Percentiles rank a stretch among this genome's conserved stretches.
These are phyloP conservation scores for Neoniphon sammara DNA, from an alignment of 2,797 vertebrate genomes.

Conservation along the genomic window DNA sequence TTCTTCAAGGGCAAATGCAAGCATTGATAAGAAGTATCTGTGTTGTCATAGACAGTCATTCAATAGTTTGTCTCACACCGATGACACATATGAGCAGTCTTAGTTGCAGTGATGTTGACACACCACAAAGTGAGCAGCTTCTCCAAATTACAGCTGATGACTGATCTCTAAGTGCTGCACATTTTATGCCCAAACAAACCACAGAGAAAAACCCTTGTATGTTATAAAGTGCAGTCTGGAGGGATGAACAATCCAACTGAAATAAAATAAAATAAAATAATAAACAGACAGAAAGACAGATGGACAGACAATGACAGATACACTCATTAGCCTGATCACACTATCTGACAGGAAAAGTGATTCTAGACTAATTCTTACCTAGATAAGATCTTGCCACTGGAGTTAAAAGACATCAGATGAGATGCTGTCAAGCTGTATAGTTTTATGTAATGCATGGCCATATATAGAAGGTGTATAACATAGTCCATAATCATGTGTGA, in stretches of 20 bases:
- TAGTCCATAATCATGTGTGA: no score
- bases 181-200: slow-evolving; percentile 6
- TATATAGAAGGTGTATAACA: neutral
- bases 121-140: slow-evolving; percentile 19
- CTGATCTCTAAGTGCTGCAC: slow-evolving; percentile 29
- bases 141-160: slow-evolving; percentile 39
- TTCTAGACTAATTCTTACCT: no score
- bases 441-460: neutral
- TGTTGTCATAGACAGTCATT: neutral
- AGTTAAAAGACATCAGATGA: neutral
- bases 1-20: slow-evolving; percentile 11
- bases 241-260: neutral
- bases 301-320: neutral
- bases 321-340: no score
- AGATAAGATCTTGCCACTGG: no score
- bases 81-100: neutral
- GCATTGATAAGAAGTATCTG: neutral
- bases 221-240: neutral
- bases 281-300: no score
- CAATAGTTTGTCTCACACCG: neutral
- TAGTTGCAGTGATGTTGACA: slow-evolving; percentile 19
- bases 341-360: no score
- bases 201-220: neutral
- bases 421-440: no score
- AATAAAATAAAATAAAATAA: neutral